Evolutionary conservation across 2,797 vertebrate species (phyloP).

Genomic region (Gymnothorax reevesii): DNA sequence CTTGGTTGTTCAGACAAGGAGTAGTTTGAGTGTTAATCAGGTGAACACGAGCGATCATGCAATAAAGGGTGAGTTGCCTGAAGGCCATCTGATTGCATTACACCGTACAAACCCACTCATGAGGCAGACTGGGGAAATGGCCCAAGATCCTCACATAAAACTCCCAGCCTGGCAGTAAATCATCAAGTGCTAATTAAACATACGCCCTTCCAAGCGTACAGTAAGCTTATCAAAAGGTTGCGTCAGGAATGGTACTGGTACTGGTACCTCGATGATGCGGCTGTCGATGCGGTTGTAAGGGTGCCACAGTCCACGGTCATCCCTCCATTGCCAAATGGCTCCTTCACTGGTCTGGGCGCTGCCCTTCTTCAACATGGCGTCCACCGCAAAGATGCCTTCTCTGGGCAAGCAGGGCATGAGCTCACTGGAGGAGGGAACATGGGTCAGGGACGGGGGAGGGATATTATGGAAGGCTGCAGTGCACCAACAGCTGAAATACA

Average conservation of each 20-base stretch:
- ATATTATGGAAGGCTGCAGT: not conserved
- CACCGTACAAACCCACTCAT: constrained; percentile 31
- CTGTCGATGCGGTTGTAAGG: constrained; percentile 99
- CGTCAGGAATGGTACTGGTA: not conserved
- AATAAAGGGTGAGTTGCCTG: no score
- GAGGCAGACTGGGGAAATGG: not conserved
- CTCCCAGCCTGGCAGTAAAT: not conserved
- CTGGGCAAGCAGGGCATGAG: constrained; percentile 98
- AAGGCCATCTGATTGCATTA: no score
- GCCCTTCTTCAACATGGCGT: constrained; percentile 98
- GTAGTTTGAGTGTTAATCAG: no score
- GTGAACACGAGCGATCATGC: no score
- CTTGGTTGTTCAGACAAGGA: no score
- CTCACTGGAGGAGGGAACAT: constrained; percentile 74
- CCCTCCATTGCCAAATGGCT: constrained; percentile 98
- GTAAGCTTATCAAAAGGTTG: not conserved
- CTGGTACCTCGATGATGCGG: constrained; percentile 95
- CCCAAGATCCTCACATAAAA: not conserved
- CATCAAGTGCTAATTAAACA: not conserved
- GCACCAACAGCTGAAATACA: not conserved
- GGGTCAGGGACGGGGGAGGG: not conserved
- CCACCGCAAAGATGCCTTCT: constrained; percentile 98
- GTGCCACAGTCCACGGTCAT: constrained; percentile 97
- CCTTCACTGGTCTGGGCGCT: constrained; percentile 96
- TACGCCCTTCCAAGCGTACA: not conserved